Base-by-base conservation (phyloP, 2,888 invertebrate genomes). In the Xanthorhoe designata region DNA sequence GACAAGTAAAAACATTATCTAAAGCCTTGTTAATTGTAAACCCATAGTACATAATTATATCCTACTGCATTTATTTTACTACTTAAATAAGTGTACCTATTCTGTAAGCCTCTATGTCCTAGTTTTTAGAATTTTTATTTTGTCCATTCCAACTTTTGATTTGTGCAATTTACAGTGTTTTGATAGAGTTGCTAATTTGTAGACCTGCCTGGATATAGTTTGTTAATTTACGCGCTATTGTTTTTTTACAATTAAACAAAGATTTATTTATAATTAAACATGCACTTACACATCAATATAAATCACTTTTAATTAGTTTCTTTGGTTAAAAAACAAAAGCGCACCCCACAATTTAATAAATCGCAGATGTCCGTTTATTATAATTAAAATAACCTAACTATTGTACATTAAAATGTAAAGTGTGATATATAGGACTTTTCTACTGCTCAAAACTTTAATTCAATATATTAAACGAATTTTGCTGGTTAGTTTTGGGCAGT, bases 51-150 rank as follows among this genome's bases (percentile, higher is more conserved):
- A 24, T 24, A 24, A 24, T n/a, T 32, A 32, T 32, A 6, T 29
- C 73, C 70, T 74, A 62, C 68, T 79, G 84, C 83, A 84, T 83
- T 83, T 80, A 81, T 74, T 76, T 57, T 76, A 61, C 24, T 64
- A 68, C 56, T 63, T 66, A 64, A 49, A 54, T 70, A 66, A 45
- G 66, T 17, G 63, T 66, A 73, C 65, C 47, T 62, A 59, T 66
- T 64, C 65, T 69, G 18, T 70, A 62, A 68, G 64, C 54, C 55
- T 65, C 56, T 69, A 59, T 71, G 29, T 51, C 45, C n/a, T 62
- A 66, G 59, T 61, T 67, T 56, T 57, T 60, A 64, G 50, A 45
- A 51, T 52, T 68, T 62, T 60, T 61, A 45, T 61, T 53, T 69
- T 55, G 52, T 62, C 64, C 64, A 64, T 69, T 68, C 64, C 64